Percentiles rank a stretch among this genome's conserved stretches.
Conservation (phyloP, 2,888 invertebrate genomes). For the Heliconius sara region DNA sequence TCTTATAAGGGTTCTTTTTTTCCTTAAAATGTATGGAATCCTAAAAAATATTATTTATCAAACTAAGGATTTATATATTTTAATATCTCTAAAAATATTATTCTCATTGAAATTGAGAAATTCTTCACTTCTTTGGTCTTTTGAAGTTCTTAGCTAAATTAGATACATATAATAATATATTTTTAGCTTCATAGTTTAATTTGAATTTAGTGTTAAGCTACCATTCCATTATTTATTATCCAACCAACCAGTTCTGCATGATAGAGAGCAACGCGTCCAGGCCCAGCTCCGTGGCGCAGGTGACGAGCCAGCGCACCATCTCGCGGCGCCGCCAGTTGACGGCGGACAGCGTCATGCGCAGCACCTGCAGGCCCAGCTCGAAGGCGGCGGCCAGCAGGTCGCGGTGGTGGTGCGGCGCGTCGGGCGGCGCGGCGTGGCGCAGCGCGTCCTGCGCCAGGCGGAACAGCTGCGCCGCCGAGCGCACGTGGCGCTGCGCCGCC, state of each 20-base stretch:
- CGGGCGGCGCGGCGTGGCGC: constrained; percentile 90
- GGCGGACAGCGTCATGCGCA: constrained; percentile 92
- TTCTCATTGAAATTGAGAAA: too few species aligned
- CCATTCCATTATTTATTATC: too few species aligned
- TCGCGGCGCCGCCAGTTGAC: constrained; percentile 93
- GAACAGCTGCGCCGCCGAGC: constrained; percentile 92
- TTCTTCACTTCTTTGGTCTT: too few species aligned
- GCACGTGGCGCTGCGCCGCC: constrained; percentile 91
- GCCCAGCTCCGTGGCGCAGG: constrained; percentile 92
- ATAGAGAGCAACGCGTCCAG: constrained; percentile 91
- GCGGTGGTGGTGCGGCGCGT: constrained; percentile 90
- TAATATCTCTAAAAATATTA: too few species aligned
- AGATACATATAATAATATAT: too few species aligned
- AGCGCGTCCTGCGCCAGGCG: constrained; percentile 93
- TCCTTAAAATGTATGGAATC: too few species aligned
- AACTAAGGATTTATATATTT: too few species aligned
- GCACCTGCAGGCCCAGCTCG: constrained; percentile 90
- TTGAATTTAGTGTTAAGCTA: too few species aligned
- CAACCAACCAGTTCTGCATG: constrained; percentile 88
- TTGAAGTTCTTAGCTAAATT: too few species aligned
- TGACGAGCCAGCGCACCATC: constrained; percentile 94
- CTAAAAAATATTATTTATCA: too few species aligned
- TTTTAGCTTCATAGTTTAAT: too few species aligned
- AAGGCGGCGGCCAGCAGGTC: constrained; percentile 91
- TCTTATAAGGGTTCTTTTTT: too few species aligned